Evolutionary conservation across 2,888 invertebrate genomes (phyloP), one percentile per base, ranked within the genome.

Genomic region (Torymus aiolomorphi): DNA sequence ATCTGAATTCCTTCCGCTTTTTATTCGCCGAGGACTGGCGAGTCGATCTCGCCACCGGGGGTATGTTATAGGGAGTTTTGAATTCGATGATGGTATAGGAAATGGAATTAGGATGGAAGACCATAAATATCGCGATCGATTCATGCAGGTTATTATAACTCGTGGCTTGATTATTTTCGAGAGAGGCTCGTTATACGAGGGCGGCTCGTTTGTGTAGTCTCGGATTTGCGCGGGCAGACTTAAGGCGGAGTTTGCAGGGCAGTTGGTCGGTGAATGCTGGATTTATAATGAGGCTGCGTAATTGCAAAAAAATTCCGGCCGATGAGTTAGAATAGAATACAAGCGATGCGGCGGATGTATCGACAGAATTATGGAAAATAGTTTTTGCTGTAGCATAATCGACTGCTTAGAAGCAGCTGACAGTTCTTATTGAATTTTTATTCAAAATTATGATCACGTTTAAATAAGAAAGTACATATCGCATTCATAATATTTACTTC

Each of bases 1-100:
- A 86, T 85, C 88, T 84, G 87, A 86, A 87, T 88, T 87, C 87
- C 85, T 85, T 82, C 85, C 83, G 83, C 85, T 88, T 88, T 88
- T 88, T 88, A 86, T 83, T 18, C 83, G 8, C 31, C 31, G 31
- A 31, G 0, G 31, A 31, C 5, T 31, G 8, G 3, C 3, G 8
- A 31, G 31, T 5, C 2, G 5, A 3, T 31, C 5, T 3, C 31
- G 31, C 65, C 56, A 49, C 12, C 14, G 54, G 13, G 67, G 11
- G 16, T 52, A 56, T 51, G 2, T 49, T 51, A 14, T 67, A 18
- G 18, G 18, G 13, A 16, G 42, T 51, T 52, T 52, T 42, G 57
- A 16, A 66, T 78, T 57, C 42, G 70, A 66, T 66, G 20, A 63
- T 12, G 24, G 18, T 12, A 31, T 51, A 52, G 73, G 59, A 72